Evolutionary conservation across 1,140 invertebrate genomes (phyloP), one percentile per base, ranked within the genome.

Genomic region (Muscidifurax raptorellus): DNA sequence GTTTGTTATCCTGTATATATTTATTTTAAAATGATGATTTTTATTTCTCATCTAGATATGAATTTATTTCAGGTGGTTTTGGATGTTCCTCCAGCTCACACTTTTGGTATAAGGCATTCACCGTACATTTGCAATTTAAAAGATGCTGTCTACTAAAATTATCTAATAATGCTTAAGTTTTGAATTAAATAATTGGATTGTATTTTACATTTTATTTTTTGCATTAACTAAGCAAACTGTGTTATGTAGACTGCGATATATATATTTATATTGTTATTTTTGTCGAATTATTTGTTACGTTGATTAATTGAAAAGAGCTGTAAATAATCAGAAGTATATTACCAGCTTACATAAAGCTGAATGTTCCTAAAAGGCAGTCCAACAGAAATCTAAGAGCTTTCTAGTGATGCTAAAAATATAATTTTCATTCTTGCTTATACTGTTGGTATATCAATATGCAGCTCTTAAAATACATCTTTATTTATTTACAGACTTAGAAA

Each of bases 61-160:
- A 69, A 28, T 13, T 28, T 28, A 13, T 69, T 69, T 89, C 86
- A 95, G 95, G 92, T 95, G 59, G 89, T 93, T 84, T 88, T 95
- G 75, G 94, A 95, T 77, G 91, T 93, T 86, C 91, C 94, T 83
- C 96, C 96, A 76, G 94, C 95, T 32, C 96, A 95, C 88, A 96
- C 95, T 84, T 98, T 98, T 91, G 97, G 97, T 72, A 98, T 98
- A 86, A 96, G 96, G 89, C 97, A 98, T 91, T 97, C 97, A 1
- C 96, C 95, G 59, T 96, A 97, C 88, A 94, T 96, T 84, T 96
- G 96, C 75, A 95, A 96, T 85, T 92, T 96, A 80, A 94, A 93
- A 86, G 92, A 91, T 74, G 80, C 87, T 52, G 88, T 90, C 78
- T 91, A 89, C 81, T 92, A 89, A 90, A 69, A 75, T 66, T 15